Percentiles rank a stretch among this genome's conserved stretches.
phyloP scores from a whole-genome alignment of 2,888 invertebrate species.

The Petrolisthes cinctipes region DNA sequence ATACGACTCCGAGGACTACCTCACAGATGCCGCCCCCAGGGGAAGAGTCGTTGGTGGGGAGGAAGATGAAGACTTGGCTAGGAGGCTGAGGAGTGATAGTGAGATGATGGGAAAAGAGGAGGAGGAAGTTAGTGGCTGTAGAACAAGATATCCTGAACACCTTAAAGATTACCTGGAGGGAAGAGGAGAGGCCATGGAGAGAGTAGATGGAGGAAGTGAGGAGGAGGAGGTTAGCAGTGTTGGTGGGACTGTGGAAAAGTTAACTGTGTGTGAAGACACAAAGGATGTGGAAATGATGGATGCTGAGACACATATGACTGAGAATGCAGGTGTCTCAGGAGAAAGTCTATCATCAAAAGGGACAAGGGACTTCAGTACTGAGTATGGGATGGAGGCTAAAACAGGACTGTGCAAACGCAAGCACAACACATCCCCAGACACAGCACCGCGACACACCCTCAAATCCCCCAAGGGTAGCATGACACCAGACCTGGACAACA shows the following conservation, averaged over 20 bases:
- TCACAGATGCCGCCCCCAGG: constrained; percentile 7
- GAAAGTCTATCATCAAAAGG: neutral
- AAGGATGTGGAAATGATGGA: neutral
- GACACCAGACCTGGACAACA: constrained; percentile 60
- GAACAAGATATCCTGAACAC: no score
- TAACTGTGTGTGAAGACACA: neutral
- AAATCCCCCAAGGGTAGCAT: constrained; percentile 59
- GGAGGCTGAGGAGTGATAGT: neutral
- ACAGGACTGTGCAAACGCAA: constrained; percentile 41
- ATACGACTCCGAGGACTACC: constrained; percentile 32
- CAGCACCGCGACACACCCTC: constrained; percentile 31
- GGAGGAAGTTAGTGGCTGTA: neutral
- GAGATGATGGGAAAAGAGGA: neutral
- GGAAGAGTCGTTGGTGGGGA: constrained; percentile 10
- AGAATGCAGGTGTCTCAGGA: neutral
- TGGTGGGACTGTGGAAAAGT: neutral
- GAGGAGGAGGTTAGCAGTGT: neutral
- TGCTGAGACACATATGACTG: neutral
- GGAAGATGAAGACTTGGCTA: neutral
- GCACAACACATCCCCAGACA: constrained; percentile 43
- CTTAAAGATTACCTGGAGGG: neutral
- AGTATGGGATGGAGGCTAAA: constrained; percentile 28
- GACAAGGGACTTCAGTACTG: constrained; percentile 4
- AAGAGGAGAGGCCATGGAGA: constrained; percentile 21
- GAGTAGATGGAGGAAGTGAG: neutral